phyloP scores from a whole-genome alignment of 2,888 invertebrate species.

The Synergus japonicus region DNA sequence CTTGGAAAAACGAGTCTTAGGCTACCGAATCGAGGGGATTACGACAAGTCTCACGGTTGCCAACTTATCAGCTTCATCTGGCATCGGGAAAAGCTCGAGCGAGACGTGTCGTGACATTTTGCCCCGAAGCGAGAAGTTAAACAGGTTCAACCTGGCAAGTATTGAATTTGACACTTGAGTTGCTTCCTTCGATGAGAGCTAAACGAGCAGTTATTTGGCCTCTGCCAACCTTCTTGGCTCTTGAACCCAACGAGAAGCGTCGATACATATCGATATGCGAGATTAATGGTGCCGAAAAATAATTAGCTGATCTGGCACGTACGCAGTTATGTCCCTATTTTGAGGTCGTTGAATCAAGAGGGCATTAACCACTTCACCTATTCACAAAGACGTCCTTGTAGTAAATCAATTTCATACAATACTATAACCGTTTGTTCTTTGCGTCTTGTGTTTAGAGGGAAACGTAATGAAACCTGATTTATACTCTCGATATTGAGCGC shows the following conservation, averaged over 20 bases:
- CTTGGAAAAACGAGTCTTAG: background rate
- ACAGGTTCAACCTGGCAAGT: constrained; percentile 52
- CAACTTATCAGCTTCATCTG: constrained; percentile 22
- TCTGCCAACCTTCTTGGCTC: constrained; percentile 57
- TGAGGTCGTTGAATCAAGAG: background rate
- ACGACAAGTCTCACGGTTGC: background rate
- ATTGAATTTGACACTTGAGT: constrained; percentile 60
- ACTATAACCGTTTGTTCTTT: no score
- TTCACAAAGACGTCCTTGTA: no score
- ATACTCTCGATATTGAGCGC: no score
- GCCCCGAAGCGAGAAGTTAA: constrained; percentile 26
- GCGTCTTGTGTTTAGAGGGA: no score
- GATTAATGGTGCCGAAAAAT: background rate
- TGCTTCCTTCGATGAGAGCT: constrained; percentile 53
- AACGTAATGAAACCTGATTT: no score
- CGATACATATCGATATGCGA: background rate
- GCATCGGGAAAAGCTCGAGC: background rate
- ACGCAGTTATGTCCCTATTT: background rate
- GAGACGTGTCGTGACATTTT: constrained; percentile 42
- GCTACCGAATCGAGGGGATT: background rate
- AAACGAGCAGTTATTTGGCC: constrained; percentile 60
- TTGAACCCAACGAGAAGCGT: constrained; percentile 47
- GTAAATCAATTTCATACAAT: no score
- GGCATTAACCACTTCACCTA: no score
- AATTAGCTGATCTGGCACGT: background rate